phyloP scores from a whole-genome alignment of 2,888 invertebrate genomes.

The Xestia ashworthii region DNA sequence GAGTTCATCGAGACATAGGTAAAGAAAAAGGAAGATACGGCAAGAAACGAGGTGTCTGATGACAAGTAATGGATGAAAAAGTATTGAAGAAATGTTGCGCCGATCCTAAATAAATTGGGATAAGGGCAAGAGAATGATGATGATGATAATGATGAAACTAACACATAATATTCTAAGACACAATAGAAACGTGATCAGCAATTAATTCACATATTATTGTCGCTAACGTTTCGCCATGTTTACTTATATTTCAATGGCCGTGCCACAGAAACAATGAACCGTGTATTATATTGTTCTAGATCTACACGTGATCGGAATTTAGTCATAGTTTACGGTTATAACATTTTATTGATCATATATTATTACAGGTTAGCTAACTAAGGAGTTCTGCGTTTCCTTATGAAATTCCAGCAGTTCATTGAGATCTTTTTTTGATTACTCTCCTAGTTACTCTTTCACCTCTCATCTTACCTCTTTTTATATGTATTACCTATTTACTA shows the following conservation, averaged over 20 bases:
- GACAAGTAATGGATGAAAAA: too few species aligned
- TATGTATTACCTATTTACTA: not conserved
- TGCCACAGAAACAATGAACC: conserved; percentile 49
- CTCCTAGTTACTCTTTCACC: not conserved
- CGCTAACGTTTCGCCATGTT: conserved; percentile 34
- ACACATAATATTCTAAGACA: not conserved
- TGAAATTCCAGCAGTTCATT: not conserved
- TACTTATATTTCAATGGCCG: conserved; percentile 51
- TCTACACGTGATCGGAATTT: conserved; percentile 44
- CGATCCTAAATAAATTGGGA: too few species aligned
- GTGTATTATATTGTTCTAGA: conserved; percentile 46
- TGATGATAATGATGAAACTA: not conserved
- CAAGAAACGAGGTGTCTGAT: too few species aligned
- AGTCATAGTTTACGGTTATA: conserved; percentile 22
- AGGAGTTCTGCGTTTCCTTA: not conserved
- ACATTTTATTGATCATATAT: conserved; percentile 1
- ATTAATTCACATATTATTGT: conserved; percentile 20
- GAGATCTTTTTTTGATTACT: not conserved
- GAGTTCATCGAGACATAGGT: too few species aligned
- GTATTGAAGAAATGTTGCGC: too few species aligned
- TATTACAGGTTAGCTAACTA: not conserved
- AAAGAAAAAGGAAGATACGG: too few species aligned
- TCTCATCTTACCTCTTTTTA: not conserved
- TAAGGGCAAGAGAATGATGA: not conserved
- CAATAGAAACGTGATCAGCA: conserved; percentile 17